Percentiles rank a stretch among this genome's conserved stretches.
Conservation (phyloP, 1,140 invertebrate genomes). For the Vanessa atalanta region DNA sequence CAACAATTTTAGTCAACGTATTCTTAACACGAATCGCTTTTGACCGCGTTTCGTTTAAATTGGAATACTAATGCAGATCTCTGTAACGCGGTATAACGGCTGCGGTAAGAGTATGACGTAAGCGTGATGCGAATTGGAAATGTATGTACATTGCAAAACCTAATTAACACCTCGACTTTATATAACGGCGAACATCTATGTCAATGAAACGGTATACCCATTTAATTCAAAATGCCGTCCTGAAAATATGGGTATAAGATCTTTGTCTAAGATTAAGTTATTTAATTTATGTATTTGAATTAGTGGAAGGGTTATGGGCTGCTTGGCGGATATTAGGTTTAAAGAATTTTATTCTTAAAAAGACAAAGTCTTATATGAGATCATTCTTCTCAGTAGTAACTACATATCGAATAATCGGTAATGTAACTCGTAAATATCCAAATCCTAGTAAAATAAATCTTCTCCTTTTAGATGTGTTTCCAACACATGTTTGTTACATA, state of each 20-base stretch:
- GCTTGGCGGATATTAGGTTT: too few species aligned
- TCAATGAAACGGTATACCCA: conserved; percentile 45
- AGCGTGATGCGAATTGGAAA: conserved; percentile 44
- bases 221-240: conserved; percentile 9
- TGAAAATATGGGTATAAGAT: background rate
- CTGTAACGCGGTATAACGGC: conserved; percentile 24
- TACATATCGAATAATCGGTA: too few species aligned
- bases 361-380: too few species aligned
- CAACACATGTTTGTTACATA: too few species aligned
- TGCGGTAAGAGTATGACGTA: conserved; percentile 33
- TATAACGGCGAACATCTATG: conserved; percentile 56
- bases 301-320: too few species aligned
- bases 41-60: conserved; percentile 30
- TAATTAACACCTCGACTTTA: conserved; percentile 41
- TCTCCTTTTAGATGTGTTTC: too few species aligned
- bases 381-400: too few species aligned
- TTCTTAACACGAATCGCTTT: conserved; percentile 21
- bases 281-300: too few species aligned
- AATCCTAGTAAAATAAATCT: too few species aligned
- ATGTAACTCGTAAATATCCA: too few species aligned
- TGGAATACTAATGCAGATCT: conserved; percentile 28
- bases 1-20: background rate
- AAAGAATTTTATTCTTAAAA: too few species aligned
- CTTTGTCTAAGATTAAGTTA: background rate
- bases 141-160: conserved; percentile 49